Evolutionary conservation across 1,140 invertebrate species (phyloP).

Genomic region (roundworm (Caenorhabditis elegans)): DNA sequence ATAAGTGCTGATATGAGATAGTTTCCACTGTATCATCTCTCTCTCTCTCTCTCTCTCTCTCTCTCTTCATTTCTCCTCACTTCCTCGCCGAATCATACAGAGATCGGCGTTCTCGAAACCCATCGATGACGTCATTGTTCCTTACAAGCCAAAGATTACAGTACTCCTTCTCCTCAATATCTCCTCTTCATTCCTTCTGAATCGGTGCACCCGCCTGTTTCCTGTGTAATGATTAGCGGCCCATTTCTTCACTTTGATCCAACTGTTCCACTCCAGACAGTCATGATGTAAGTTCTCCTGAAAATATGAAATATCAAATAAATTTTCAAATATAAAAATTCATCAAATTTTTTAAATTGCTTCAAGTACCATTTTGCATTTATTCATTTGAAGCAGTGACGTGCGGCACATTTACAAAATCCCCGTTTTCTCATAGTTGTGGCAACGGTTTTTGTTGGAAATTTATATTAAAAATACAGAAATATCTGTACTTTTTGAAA

Average conservation of each 20-base stretch:
- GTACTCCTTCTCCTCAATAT: background rate
- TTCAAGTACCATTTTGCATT: too few species aligned
- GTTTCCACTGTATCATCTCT: too few species aligned
- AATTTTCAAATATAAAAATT: too few species aligned
- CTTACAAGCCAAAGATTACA: conserved; percentile 31
- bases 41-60: background rate
- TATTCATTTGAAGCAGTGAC: too few species aligned
- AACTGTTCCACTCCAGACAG: background rate
- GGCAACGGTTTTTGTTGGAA: too few species aligned
- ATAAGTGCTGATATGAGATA: conserved; percentile 8
- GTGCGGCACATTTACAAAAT: too few species aligned
- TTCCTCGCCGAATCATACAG: conserved; percentile 6
- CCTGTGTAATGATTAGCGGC: conserved; percentile 26
- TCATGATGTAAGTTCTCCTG: background rate
- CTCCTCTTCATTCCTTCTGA: background rate
- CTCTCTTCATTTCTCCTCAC: background rate
- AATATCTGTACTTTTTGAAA: too few species aligned
- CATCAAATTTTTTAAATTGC: too few species aligned
- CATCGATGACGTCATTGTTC: conserved; percentile 14
- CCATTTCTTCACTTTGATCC: conserved; percentile 20
- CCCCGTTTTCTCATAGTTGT: too few species aligned
- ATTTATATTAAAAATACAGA: too few species aligned
- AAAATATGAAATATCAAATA: too few species aligned
- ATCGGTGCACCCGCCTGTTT: conserved; percentile 17
- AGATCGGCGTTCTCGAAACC: conserved; percentile 28